Conservation (phyloP, 2,113 vertebrate genomes). For the Xiphorhynchus elegans region DNA sequence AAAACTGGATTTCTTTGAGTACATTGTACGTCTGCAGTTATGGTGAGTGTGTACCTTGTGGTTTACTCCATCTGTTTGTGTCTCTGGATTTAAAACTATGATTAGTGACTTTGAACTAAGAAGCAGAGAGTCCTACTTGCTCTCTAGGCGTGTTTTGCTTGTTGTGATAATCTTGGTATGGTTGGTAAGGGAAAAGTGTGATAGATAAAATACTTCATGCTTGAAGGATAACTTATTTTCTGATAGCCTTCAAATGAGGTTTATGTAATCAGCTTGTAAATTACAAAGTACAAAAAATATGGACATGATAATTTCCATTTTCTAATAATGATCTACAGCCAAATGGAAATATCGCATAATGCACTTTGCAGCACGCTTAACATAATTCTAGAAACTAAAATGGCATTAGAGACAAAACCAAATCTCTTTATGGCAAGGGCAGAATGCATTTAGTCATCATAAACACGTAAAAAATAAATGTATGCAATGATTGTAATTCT, state of each 20-base stretch:
- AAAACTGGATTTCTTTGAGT: not conserved
- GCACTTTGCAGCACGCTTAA: constrained; percentile 74
- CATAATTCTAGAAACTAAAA: constrained; percentile 74
- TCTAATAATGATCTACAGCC: constrained; percentile 57
- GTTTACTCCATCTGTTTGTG: not conserved
- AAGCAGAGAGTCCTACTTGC: not conserved
- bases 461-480: constrained; percentile 65
- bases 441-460: constrained; percentile 71
- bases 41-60: not conserved
- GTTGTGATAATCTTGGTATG: not conserved
- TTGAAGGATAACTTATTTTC: constrained; percentile 47
- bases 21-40: not conserved
- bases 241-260: constrained; percentile 53
- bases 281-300: constrained; percentile 44
- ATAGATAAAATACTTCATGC: constrained; percentile 6
- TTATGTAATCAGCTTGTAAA: constrained; percentile 73
- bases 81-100: not conserved
- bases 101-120: not conserved
- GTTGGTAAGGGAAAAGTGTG: not conserved
- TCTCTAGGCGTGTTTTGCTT: not conserved
- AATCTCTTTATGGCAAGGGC: constrained; percentile 65
- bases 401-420: constrained; percentile 72
- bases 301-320: constrained; percentile 58
- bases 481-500: constrained; percentile 63
- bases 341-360: constrained; percentile 67